Conservation (phyloP, 2,888 invertebrate genomes). For the Zygaena filipendulae region DNA sequence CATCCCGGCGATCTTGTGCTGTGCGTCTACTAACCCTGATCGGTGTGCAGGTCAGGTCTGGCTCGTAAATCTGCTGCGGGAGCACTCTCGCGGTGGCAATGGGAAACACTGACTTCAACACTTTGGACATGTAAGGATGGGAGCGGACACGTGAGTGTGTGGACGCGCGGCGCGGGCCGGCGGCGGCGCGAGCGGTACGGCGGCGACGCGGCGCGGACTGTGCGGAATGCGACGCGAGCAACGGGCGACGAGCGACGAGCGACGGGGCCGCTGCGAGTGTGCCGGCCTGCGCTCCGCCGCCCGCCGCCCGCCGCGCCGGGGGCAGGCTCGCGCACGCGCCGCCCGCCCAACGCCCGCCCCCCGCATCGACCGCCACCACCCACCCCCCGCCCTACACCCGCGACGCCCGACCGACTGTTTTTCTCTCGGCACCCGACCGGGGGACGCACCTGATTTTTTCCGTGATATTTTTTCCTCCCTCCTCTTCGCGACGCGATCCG, state of each 20-base stretch:
- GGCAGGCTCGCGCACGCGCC: slow-evolving; percentile 45
- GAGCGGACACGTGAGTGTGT: slow-evolving; percentile 37
- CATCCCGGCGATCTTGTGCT: too few species aligned
- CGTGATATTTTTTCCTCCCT: slow-evolving; percentile 68
- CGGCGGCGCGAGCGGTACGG: slow-evolving; percentile 49
- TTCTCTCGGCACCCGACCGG: slow-evolving; percentile 62
- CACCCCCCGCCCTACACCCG: slow-evolving; percentile 26
- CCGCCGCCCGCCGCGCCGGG: slow-evolving; percentile 36
- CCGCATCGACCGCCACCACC: slow-evolving; percentile 38
- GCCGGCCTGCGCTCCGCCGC: slow-evolving; percentile 26
- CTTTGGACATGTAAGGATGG: slow-evolving; percentile 60
- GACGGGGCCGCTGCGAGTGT: slow-evolving; percentile 27
- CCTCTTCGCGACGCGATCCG: slow-evolving; percentile 68
- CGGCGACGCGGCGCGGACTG: slow-evolving; percentile 53
- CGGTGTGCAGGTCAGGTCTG: slow-evolving; percentile 56
- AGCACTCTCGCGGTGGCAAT: slow-evolving; percentile 59
- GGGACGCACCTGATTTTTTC: slow-evolving; percentile 69
- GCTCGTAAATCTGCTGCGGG: slow-evolving; percentile 54
- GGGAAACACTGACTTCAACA: slow-evolving; percentile 64
- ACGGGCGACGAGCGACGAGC: slow-evolving; percentile 26
- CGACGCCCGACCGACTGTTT: slow-evolving; percentile 53
- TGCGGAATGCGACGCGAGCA: slow-evolving; percentile 36
- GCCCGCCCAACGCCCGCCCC: slow-evolving; percentile 43
- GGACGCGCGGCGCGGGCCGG: slow-evolving; percentile 55
- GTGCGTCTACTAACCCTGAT: slow-evolving; percentile 66